phyloP scores from a whole-genome alignment of 2,113 vertebrate genomes.

The Sclerurus mexicanus region DNA sequence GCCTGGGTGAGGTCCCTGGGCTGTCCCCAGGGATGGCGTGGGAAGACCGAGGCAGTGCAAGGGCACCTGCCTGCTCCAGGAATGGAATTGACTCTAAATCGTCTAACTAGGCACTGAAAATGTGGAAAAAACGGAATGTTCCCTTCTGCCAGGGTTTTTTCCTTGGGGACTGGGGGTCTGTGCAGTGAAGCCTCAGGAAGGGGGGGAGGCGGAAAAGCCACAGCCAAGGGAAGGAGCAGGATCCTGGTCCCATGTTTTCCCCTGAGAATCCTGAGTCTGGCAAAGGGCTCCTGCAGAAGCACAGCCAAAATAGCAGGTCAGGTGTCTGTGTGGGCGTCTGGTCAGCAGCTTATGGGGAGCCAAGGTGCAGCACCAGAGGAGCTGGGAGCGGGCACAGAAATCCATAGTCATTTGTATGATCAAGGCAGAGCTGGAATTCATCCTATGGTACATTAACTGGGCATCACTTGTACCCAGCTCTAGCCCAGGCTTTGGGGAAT shows the following conservation, averaged over 20 bases:
- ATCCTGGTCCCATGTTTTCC: rapidly evolving
- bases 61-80: rapidly evolving
- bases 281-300: neutral
- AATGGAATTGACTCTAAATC: neutral
- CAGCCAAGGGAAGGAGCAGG: neutral
- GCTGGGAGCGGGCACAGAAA: rapidly evolving
- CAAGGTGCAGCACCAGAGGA: rapidly evolving
- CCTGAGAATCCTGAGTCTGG: rapidly evolving
- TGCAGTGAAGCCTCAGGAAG: neutral
- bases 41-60: neutral
- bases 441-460: neutral
- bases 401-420: neutral
- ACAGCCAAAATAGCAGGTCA: rapidly evolving
- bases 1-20: neutral
- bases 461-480: neutral
- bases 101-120: neutral
- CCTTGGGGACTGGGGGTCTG: neutral
- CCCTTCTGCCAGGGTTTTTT: neutral
- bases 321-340: rapidly evolving
- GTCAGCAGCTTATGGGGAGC: rapidly evolving
- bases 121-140: rapidly evolving
- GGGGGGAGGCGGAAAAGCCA: neutral
- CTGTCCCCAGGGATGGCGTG: neutral
- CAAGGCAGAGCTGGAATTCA: neutral
- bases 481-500: neutral